Evolutionary conservation across 1,140 invertebrate species (phyloP), one percentile per base, ranked within the genome.

Genomic region (Notospermus geniculatus): DNA sequence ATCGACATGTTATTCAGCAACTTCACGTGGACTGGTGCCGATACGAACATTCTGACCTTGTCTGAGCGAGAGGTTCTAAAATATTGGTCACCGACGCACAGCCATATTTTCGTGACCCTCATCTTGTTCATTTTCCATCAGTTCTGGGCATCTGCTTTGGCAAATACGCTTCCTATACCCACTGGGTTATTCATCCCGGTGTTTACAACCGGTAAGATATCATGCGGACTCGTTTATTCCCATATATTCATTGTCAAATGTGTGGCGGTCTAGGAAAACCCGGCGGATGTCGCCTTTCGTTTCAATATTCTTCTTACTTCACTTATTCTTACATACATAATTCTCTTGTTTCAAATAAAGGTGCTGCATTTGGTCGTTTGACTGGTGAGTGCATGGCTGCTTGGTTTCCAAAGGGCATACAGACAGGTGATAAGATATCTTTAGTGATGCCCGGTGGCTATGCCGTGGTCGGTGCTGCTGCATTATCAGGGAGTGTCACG

Each of bases 111-210:
- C 76, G 85, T 92, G 19, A 95, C 91, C 68, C 85, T 98, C 17
- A 79, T 89, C 17, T 85, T 91, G 54, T 98, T 91, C 59, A 41
- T 57, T 63, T 63, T 59, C 43, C 79, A 77, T 71, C 83, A 98
- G 93, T 98, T 95, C 80, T 85, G 94, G 68, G 90, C 95, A 68
- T 91, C 91, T 13, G 93, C 97, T 66, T 86, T 98, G 63, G 91
- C 93, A 43, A 97, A 93, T 39, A 98, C 97, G 0, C 87, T 98
- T 36, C 95, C 95, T 0, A 91, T 97, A 25, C 94, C 95, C 2
- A 92, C 92, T 55, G 95, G 95, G 57, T 91, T 93, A 62, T 97
- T 98, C 81, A 96, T 97, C 66, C 95, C 95, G 1, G 91, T 97
- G 2, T 97, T 98, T 78, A 89, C 89, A 81, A 95, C 98, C 73